phyloP scores from a whole-genome alignment of 2,797 vertebrate genomes.

The Malacoraja senta region DNA sequence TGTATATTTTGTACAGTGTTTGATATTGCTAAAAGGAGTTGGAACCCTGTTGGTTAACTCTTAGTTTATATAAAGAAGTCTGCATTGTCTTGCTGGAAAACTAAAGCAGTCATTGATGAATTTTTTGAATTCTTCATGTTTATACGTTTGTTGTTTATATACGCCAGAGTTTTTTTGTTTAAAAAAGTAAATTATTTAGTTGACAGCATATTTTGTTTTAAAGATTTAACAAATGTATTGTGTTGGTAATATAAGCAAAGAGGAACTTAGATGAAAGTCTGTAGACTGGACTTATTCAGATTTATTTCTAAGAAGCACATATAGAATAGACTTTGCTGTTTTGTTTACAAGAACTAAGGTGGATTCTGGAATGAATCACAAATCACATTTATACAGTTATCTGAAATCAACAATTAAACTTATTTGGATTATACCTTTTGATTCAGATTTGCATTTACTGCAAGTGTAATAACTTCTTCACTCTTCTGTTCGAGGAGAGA shows the following conservation, averaged over 20 bases:
- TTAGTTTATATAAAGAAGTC: constrained; percentile 37
- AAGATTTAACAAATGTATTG: constrained; percentile 37
- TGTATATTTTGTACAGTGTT: constrained; percentile 39
- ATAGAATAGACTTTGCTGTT: constrained; percentile 28
- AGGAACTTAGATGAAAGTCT: constrained; percentile 24
- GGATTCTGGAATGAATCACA: constrained; percentile 29
- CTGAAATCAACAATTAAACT: constrained; percentile 31
- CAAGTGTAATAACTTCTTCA: neutral
- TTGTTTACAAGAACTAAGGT: constrained; percentile 31
- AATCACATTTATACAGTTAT: constrained; percentile 32
- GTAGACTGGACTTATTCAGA: constrained; percentile 33
- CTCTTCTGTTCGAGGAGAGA: neutral
- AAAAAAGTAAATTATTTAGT: constrained; percentile 38
- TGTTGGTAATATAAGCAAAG: constrained; percentile 33
- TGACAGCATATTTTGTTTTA: constrained; percentile 30
- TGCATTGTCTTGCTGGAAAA: constrained; percentile 37
- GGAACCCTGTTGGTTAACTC: constrained; percentile 38
- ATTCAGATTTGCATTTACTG: constrained; percentile 23
- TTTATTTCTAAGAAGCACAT: constrained; percentile 30
- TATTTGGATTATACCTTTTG: constrained; percentile 34
- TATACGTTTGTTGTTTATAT: constrained; percentile 38
- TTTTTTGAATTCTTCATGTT: constrained; percentile 37
- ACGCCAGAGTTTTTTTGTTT: constrained; percentile 33
- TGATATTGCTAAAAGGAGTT: constrained; percentile 37
- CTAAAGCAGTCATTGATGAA: constrained; percentile 28